Evolutionary conservation across 2,888 invertebrate species (phyloP).

Genomic region (Drosophila algonquin): DNA sequence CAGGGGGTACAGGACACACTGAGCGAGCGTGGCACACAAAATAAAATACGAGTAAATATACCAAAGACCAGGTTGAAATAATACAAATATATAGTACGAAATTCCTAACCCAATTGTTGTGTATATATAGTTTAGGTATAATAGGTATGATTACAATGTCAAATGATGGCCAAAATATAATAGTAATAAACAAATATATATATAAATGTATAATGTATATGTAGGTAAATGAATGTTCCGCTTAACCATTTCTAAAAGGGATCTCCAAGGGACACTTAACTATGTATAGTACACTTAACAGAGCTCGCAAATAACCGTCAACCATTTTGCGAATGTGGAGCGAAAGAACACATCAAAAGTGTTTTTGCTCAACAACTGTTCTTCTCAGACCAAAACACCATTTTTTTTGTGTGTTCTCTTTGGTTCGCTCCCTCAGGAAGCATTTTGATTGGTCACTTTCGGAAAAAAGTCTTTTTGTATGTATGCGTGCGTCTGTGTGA

Average conservation of each 20-base stretch:
- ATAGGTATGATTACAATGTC: slow-evolving; percentile 5
- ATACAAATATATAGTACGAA: neutral
- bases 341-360: too few species aligned
- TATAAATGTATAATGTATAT: slow-evolving; percentile 6
- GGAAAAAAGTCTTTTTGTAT: too few species aligned
- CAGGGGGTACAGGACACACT: slow-evolving; percentile 8
- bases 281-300: slow-evolving; percentile 6
- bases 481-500: too few species aligned
- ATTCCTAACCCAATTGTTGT: slow-evolving; percentile 4
- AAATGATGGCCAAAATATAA: slow-evolving; percentile 9
- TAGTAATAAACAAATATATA: neutral
- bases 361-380: too few species aligned
- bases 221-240: neutral
- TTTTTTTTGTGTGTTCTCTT: too few species aligned
- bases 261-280: slow-evolving; percentile 4
- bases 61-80: slow-evolving; percentile 21
- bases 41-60: slow-evolving; percentile 31
- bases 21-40: slow-evolving; percentile 27
- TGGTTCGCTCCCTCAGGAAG: too few species aligned
- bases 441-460: too few species aligned
- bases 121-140: neutral
- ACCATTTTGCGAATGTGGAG: too few species aligned
- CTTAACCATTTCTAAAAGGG: neutral
- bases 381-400: too few species aligned
- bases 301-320: too few species aligned